Evolutionary conservation across 2,113 vertebrate genomes (phyloP), one percentile per base, ranked within the genome.

Genomic region (Capreolus pygargus): DNA sequence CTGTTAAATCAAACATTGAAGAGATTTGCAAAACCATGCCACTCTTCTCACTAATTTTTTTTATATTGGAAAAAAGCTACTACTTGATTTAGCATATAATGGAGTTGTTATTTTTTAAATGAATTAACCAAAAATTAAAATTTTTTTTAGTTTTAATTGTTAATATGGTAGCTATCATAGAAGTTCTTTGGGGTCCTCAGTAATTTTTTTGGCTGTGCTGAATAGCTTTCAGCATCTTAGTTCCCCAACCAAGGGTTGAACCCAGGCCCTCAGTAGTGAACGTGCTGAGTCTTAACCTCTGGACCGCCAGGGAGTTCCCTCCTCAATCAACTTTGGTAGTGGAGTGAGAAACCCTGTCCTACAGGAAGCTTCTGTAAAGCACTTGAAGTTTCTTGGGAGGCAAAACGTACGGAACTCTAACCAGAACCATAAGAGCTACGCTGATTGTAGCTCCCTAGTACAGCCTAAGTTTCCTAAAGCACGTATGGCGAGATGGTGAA

Each of bases 1-100:
- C 36, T 60, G 0, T 90, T 64, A 90, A 90, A 28, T 55, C 19
- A 88, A 84, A 43, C 30, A 27, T 39, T 47, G 52, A 58, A 86
- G 70, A 92, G 39, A 89, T 88, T 86, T 90, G 10, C 8, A 92
- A 89, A 96, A 55, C 7, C 7, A 1, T 64, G 30, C 52, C n/a
- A n/a, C 11, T 89, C 27, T 94, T 74, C 19, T 27, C 54, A 57
- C 23, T 50, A 50, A 0, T 39, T 76, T 87, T 97, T 97, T 97
- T 61, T 74, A 8, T 89, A 50, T 92, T 79, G 58, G 64, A 87
- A 94, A 93, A 82, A 76, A 81, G 54, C 55, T 90, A 67, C 19
- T 84, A 61, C 57, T 86, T 93, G 14, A 27, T 9, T 93, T 94
- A 83, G 47, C 50, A 36, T 47, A 7, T 90, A 55, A 43, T 54